Evolutionary conservation across 2,797 vertebrate genomes (phyloP), one percentile per base, ranked within the genome.

Genomic region (Kryptolebias ocellatus): DNA sequence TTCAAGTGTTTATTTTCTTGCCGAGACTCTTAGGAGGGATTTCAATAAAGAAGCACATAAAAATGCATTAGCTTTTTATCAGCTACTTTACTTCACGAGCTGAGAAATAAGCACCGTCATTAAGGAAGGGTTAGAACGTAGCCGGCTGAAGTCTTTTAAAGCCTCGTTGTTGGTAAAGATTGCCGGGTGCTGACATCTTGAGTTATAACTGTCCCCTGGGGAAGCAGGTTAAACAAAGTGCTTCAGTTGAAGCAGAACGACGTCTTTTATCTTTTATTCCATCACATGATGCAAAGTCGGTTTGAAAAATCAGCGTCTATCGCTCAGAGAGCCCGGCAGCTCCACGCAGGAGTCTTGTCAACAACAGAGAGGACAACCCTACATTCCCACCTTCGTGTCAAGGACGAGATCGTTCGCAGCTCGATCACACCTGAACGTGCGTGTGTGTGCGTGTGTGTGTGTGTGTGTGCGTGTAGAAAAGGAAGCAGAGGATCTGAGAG

Each of bases 311-410:
- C 44, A 52, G 59, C 24, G 37, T 52, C 11, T 39, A 3, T 27
- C 17, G 62, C 76, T 63, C 51, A 31, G 55, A 56, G n/a, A 64
- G 68, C 76, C 20, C 58, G 67, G 60, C 71, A 76, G 76, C 77
- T 72, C 20, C 20, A 77, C 70, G 80, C 56, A 4, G 60, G 72
- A 54, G 60, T 57, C 58, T 72, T 80, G 87, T 84, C 81, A 72
- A 85, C 85, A 79, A 55, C 60, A 72, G 60, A 52, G 73, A 76
- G 70, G 78, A 87, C 74, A 73, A 62, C 67, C 70, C 67, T 72
- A 88, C 89, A 88, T 7, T 69, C 71, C 83, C 83, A 84, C 88
- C 90, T 90, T 86, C 67, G 65, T 89, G 90, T 90, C 89, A 91
- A 91, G 86, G 83, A 88, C 89, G 75, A 78, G 77, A 81, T 83